Evolutionary conservation across 2,888 invertebrate genomes (phyloP).

Genomic region (Oligia latruncula): DNA sequence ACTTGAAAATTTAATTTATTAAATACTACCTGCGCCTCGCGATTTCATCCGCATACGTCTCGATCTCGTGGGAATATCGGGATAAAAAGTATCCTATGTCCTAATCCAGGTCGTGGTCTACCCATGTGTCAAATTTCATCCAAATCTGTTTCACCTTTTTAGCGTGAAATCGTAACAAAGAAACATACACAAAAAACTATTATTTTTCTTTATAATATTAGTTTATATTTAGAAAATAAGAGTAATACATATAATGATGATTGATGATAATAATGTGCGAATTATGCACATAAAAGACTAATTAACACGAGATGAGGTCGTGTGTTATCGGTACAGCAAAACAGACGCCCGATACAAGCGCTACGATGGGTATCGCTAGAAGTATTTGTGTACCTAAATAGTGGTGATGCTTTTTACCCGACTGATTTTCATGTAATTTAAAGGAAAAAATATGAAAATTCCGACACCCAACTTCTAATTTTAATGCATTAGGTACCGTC

Average conservation of each 20-base stretch:
- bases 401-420: not conserved
- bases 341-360: constrained; percentile 32
- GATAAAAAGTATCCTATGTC: not conserved
- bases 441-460: not conserved
- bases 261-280: constrained; percentile 21
- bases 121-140: not conserved
- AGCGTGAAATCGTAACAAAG: not conserved
- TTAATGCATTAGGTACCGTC: too few species aligned
- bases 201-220: not conserved
- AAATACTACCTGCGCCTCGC: not conserved
- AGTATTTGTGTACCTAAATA: not conserved
- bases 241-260: constrained; percentile 3
- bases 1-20: not conserved
- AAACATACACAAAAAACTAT: not conserved
- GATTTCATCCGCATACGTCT: not conserved
- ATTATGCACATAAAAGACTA: constrained; percentile 33
- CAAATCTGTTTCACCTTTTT: not conserved
- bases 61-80: too few species aligned
- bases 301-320: constrained; percentile 54
- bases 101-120: not conserved
- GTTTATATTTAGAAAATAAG: not conserved
- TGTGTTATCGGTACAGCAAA: constrained; percentile 48
- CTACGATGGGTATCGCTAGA: not conserved
- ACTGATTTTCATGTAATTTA: not conserved
- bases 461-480: not conserved